Evolutionary conservation across 2,888 invertebrate species (phyloP), one percentile per base, ranked within the genome.

Genomic region (Torymus texanus): DNA sequence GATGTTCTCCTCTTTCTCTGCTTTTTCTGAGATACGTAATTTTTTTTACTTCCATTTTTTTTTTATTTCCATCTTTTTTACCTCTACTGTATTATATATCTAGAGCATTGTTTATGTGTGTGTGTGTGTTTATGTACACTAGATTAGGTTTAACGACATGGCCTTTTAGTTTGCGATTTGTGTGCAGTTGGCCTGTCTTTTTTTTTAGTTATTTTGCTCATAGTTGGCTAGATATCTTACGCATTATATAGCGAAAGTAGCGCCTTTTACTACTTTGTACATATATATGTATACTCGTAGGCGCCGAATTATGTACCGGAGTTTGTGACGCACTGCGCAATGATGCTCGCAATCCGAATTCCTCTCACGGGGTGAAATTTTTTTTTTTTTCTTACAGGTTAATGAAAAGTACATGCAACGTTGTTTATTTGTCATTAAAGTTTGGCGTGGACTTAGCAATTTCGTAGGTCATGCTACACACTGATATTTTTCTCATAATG

Each of bases 401-500:
- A 62, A 63, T 66, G 74, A 74, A 71, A 65, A 61, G 61, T 81
- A 81, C 79, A 61, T 73, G 74, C 79, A 79, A 58, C 77, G 53
- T 71, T 68, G 74, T 61, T 66, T 71, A 63, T 77, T 81, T 79
- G 74, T 81, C 74, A 77, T 71, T 73, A 81, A 77, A 77, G 75
- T 81, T 75, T 79, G 77, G 71, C 81, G 81, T 79, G 77, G 79
- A 67, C 79, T 81, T 77, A 81, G 77, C 77, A 78, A 75, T 68
- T 75, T 78, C 75, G 81, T 81, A 79, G 74, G 81, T 81, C 79
- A 79, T 61, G 56, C 67, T 63, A 75, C 24, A 67, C 24, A 67
- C 68, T 21, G 29, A 56, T 63, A 74, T 74, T 71, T 71, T 55
- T 81, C 72, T 72, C 18, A 62, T 68, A 2, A 58, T 29, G n/a